phyloP scores from a whole-genome alignment of 1,140 invertebrate genomes.

The Panulirus ornatus region DNA sequence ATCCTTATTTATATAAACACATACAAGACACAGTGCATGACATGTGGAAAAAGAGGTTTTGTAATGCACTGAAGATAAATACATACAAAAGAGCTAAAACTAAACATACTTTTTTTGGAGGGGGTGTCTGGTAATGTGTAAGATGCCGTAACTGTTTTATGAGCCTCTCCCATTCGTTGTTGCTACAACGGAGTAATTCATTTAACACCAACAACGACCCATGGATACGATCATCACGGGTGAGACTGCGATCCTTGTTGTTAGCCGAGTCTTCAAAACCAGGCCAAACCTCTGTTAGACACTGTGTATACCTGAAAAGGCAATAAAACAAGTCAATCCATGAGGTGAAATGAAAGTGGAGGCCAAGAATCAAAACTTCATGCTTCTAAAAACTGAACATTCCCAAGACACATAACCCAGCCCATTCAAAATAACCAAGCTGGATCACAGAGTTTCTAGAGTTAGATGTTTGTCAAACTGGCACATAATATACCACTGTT shows the following conservation, averaged over 20 bases:
- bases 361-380: too few relatives aligned
- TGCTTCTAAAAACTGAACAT: too few relatives aligned
- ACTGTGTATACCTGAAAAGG: constrained; percentile 86
- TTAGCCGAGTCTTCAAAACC: constrained; percentile 89
- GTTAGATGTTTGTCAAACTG: too few relatives aligned
- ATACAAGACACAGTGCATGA: background rate
- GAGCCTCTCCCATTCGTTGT: constrained; percentile 91
- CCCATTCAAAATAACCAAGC: too few relatives aligned
- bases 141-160: constrained; percentile 84
- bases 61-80: too few relatives aligned
- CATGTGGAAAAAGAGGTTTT: background rate
- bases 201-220: constrained; percentile 96
- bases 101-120: constrained; percentile 61
- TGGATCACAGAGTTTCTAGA: too few relatives aligned
- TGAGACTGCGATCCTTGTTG: constrained; percentile 83
- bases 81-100: background rate
- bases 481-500: too few relatives aligned
- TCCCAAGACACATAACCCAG: too few relatives aligned
- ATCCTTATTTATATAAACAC: background rate
- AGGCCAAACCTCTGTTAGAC: constrained; percentile 91
- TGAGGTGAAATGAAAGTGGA: too few relatives aligned
- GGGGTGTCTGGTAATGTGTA: constrained; percentile 76
- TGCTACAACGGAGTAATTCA: constrained; percentile 95
- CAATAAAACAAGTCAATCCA: too few relatives aligned
- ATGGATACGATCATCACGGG: constrained; percentile 93